Base-by-base conservation (phyloP, 92 coral and sea anemone genomes). In the Hydrozoanthus gracilis region DNA sequence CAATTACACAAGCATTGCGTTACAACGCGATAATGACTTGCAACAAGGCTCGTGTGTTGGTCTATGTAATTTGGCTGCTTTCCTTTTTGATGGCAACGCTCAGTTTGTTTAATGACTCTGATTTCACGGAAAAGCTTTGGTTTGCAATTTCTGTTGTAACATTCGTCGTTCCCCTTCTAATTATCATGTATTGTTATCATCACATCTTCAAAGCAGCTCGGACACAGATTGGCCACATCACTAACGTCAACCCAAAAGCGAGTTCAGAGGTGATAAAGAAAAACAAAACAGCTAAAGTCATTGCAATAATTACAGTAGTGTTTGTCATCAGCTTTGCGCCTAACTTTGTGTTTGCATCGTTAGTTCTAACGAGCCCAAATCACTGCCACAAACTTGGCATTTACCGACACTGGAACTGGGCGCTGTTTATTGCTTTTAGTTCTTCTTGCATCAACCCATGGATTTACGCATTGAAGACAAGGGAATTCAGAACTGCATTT, bases 361-460 rank as follows among this genome's bases (percentile, higher is more conserved):
- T 78, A 6, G 83, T 7, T 7, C 15, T 78, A 7, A 46, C 66
- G 9, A 67, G 51, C 11, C 6, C 69, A 1, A 18, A 12, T 46
- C 72, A 58, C 15, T 78, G 83, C 83, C 51, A 47, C 5, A 11
- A 61, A 16, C 8, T 60, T 50, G 45, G 7, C 3, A 12, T 45
- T 35, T 78, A 78, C 17, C 71, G 71, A 14, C 14, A 44, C 56
- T 78, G 83, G 83, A 78, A 44, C 7, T 78, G 83, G 83, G 71
- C 83, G 3, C 60, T 60, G 17, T 48, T 78, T 4, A 0, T 78
- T 8, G 83, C 71, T 7, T 78, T 54, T n/a, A 60, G 51, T n/a
- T 78, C 83, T 6, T 78, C 83, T 0, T 62, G 71, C 47, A 20
- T 62, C 8, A 78, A 78, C n/a, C 83, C 83, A 13, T 78, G 83